A percentile compares a stretch with the other conserved stretches of the same genome.
phyloP scores from a whole-genome alignment of 2,888 invertebrate genomes.

The Ischnus inquisitorius region DNA sequence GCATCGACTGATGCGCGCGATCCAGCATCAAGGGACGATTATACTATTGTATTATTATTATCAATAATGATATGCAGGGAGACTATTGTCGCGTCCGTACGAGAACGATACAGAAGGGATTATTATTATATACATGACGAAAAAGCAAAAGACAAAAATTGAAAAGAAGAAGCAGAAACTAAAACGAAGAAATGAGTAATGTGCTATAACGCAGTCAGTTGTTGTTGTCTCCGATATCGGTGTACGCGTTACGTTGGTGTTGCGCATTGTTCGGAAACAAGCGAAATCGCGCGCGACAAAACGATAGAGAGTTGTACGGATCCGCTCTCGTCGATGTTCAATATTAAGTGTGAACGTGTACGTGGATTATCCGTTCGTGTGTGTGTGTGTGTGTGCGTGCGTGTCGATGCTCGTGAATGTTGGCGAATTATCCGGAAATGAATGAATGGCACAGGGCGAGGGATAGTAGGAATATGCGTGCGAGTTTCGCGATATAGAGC shows the following conservation, averaged over 20 bases:
- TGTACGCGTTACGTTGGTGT: background rate
- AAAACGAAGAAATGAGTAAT: conserved; percentile 52
- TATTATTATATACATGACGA: conserved; percentile 44
- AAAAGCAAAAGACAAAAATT: background rate
- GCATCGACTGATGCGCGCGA: background rate
- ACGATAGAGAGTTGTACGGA: background rate
- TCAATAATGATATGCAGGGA: conserved; percentile 54
- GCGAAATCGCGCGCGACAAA: background rate
- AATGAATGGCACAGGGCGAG: conserved; percentile 60
- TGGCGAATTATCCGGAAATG: conserved; percentile 58
- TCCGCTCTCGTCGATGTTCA: conserved; percentile 32
- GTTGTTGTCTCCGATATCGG: conserved; percentile 47
- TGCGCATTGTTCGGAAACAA: conserved; percentile 14
- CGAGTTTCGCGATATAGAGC: conserved; percentile 14
- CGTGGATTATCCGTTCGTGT: background rate
- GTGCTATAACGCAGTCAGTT: conserved; percentile 46
- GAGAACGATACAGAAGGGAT: conserved; percentile 36
- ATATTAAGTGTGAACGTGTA: conserved; percentile 30
- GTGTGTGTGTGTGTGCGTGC: background rate
- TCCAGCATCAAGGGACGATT: conserved; percentile 24
- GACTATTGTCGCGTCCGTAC: conserved; percentile 41
- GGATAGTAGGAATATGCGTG: conserved; percentile 26
- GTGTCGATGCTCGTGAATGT: conserved; percentile 12
- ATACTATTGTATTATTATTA: conserved; percentile 52
- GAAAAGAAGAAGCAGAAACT: conserved; percentile 5